A percentile compares a stretch with the other conserved stretches of the same genome.
Evolutionary conservation across 2,797 vertebrate species (phyloP).

Genomic region (Mareca strepera): DNA sequence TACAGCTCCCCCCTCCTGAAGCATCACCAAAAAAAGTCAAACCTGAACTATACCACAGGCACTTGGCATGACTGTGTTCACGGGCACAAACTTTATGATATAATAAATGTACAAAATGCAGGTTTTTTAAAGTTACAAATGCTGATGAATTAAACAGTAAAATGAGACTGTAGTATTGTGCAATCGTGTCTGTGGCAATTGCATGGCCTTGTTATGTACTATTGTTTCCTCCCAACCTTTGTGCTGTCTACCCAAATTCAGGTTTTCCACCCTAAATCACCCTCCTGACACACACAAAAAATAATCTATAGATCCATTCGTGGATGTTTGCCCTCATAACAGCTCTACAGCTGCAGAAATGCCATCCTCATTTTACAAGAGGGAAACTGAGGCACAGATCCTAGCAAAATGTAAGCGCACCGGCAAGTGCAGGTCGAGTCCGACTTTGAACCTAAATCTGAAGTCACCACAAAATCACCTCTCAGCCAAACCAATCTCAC

Average conservation of each 20-base stretch:
- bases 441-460: not conserved
- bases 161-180: not conserved
- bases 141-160: not conserved
- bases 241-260: not conserved
- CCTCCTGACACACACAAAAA: not conserved
- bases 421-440: accelerated
- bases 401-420: no score
- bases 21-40: not conserved
- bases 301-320: not conserved
- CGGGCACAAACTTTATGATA: not conserved
- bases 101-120: not conserved
- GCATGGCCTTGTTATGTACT: not conserved
- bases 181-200: not conserved
- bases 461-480: not conserved
- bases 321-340: not conserved
- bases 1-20: not conserved
- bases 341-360: not conserved
- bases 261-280: not conserved
- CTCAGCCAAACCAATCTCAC: not conserved
- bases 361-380: not conserved
- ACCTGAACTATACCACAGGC: not conserved
- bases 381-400: slow-evolving; percentile 23
- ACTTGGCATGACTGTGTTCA: accelerated
- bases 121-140: not conserved
- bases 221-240: not conserved